Percentiles rank a stretch among this genome's conserved stretches.
Conservation (phyloP, 2,797 vertebrate species). For the Peromyscus nudipes region DNA sequence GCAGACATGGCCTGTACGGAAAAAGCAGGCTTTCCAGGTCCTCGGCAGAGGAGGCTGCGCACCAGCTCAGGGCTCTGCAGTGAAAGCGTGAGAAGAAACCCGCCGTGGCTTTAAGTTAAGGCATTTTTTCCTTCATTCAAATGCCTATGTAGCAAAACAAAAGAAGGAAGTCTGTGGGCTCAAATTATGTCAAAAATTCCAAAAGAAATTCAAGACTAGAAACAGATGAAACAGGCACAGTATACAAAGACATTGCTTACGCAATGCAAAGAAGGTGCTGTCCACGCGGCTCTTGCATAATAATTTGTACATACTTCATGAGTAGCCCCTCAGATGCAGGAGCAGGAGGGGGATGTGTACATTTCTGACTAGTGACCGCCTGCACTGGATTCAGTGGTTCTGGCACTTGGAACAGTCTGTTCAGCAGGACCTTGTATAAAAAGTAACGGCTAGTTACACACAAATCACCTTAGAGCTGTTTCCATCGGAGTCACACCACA, state of each 20-base stretch:
- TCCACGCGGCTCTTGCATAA: slow-evolving; percentile 26
- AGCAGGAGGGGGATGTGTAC: background rate
- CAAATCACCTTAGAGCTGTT: slow-evolving; percentile 29
- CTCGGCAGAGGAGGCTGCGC: background rate
- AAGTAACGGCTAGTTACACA: slow-evolving; percentile 51
- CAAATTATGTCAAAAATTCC: slow-evolving; percentile 60
- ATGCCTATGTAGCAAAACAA: slow-evolving; percentile 65
- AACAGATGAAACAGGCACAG: slow-evolving; percentile 28
- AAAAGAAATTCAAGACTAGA: slow-evolving; percentile 71
- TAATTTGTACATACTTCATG: background rate
- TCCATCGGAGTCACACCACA: slow-evolving; percentile 38
- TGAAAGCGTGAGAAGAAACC: slow-evolving; percentile 6
- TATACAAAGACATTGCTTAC: background rate
- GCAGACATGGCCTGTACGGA: background rate
- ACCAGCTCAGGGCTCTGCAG: background rate
- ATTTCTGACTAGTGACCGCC: slow-evolving; percentile 29
- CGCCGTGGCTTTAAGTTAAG: slow-evolving; percentile 43
- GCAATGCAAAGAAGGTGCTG: slow-evolving; percentile 39
- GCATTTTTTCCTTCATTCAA: slow-evolving; percentile 23
- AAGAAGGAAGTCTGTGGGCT: slow-evolving; percentile 12
- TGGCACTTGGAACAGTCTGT: slow-evolving; percentile 28
- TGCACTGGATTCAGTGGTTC: slow-evolving; percentile 27
- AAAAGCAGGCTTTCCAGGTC: slow-evolving; percentile 9
- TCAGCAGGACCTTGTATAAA: slow-evolving; percentile 49
- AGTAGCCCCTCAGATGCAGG: background rate